Percentiles rank a stretch among this genome's conserved stretches.
These are phyloP conservation scores for Elanus axillaris DNA, from an alignment of 2,113 vertebrate genomes.

Conservation along the genomic window DNA sequence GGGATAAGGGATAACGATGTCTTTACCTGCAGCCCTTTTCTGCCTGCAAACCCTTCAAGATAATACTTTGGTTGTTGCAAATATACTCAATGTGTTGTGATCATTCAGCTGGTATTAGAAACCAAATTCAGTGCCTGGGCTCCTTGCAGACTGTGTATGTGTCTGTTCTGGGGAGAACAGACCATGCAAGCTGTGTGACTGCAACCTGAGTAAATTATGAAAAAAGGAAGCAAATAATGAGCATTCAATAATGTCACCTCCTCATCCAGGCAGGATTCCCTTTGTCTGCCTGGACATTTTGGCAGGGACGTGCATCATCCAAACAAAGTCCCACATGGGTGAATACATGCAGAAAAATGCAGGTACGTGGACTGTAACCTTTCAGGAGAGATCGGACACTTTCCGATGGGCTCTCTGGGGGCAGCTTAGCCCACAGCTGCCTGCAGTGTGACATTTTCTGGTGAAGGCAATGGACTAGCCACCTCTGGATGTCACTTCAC, in stretches of 20 bases:
- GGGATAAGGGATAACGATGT: not conserved
- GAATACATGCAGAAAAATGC: not conserved
- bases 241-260: not conserved
- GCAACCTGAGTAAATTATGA: not conserved
- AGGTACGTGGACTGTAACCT: not conserved
- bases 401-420: not conserved
- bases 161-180: not conserved
- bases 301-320: not conserved
- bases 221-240: not conserved
- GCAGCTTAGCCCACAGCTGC: not conserved
- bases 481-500: not conserved
- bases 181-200: not conserved
- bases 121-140: not conserved
- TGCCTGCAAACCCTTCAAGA: not conserved
- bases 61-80: not conserved
- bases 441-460: not conserved
- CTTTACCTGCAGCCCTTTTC: not conserved
- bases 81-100: not conserved
- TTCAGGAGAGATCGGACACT: not conserved
- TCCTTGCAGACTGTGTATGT: not conserved
- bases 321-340: not conserved
- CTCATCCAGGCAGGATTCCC: not conserved
- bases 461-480: not conserved
- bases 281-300: not conserved
- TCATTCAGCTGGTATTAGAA: not conserved